Conservation (phyloP, 1,140 invertebrate species). For the Nylanderia fulva region DNA sequence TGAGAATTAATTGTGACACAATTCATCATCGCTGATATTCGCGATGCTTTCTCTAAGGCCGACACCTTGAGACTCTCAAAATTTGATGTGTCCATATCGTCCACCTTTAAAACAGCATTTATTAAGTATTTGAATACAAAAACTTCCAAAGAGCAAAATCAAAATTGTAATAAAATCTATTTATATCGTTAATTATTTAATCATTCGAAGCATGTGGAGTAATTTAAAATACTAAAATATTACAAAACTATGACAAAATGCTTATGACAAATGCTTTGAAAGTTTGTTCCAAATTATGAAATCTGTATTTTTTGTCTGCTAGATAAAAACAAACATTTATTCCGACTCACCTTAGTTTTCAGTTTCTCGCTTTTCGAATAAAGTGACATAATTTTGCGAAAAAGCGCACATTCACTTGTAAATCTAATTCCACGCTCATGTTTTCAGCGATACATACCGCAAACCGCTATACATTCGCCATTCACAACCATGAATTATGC, state of each 20-base stretch:
- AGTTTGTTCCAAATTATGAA: background rate
- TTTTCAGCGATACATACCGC: too few relatives aligned
- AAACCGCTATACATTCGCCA: too few relatives aligned
- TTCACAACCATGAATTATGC: too few relatives aligned
- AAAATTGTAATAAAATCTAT: background rate
- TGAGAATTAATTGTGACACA: slow-evolving; percentile 80
- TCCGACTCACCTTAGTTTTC: too few relatives aligned
- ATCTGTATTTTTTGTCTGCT: too few relatives aligned
- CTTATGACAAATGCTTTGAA: background rate
- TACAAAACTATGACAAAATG: background rate
- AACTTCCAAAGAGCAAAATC: background rate
- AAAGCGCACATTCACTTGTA: too few relatives aligned
- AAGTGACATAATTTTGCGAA: too few relatives aligned
- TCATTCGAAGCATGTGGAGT: background rate
- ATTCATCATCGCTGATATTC: slow-evolving; percentile 75
- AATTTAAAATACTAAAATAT: background rate
- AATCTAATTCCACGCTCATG: too few relatives aligned
- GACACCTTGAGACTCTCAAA: slow-evolving; percentile 83
- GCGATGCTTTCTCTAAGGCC: slow-evolving; percentile 80
- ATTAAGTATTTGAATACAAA: background rate
- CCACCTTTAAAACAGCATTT: slow-evolving; percentile 22
- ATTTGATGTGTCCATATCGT: slow-evolving; percentile 74
- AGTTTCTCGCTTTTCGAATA: too few relatives aligned
- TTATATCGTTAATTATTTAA: background rate
- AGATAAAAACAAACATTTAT: too few relatives aligned